Evolutionary conservation across 2,797 vertebrate genomes (phyloP).

Genomic region (Oreonectes daqikongensis): DNA sequence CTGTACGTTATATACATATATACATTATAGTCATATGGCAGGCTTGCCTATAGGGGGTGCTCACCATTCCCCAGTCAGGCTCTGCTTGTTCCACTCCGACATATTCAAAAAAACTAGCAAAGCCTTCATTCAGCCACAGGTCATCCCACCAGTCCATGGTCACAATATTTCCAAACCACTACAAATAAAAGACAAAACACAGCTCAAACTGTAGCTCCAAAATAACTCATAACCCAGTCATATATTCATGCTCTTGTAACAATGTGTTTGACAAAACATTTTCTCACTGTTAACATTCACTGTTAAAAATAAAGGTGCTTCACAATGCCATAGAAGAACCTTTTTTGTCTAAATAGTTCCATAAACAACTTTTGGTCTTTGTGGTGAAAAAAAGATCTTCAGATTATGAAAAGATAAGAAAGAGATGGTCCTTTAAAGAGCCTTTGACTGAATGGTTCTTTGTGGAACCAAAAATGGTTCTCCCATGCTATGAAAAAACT

Average conservation of each 20-base stretch:
- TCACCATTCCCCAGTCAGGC: conserved; percentile 88
- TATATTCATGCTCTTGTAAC: background rate
- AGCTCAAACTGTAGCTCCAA: background rate
- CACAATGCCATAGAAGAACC: too few species aligned
- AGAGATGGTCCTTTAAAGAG: too few species aligned
- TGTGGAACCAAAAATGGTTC: too few species aligned
- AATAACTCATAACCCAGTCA: conserved; percentile 1
- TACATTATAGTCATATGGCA: too few species aligned
- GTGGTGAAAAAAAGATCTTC: too few species aligned
- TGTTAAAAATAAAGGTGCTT: too few species aligned
- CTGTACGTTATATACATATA: background rate
- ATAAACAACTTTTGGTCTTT: too few species aligned
- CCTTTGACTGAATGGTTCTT: too few species aligned
- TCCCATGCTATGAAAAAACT: too few species aligned
- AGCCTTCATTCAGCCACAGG: conserved; percentile 96
- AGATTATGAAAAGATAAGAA: too few species aligned
- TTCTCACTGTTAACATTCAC: too few species aligned
- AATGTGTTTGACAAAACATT: background rate
- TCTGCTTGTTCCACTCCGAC: conserved; percentile 83
- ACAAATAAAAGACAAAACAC: conserved; percentile 52
- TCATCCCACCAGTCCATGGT: conserved; percentile 99
- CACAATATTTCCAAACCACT: conserved; percentile 99
- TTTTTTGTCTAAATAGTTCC: too few species aligned
- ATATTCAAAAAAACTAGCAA: conserved; percentile 96
- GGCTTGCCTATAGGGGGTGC: conserved; percentile 17